These are phyloP conservation scores for Pocota personata DNA, from an alignment of 2,888 invertebrate genomes.

Conservation along the genomic window DNA sequence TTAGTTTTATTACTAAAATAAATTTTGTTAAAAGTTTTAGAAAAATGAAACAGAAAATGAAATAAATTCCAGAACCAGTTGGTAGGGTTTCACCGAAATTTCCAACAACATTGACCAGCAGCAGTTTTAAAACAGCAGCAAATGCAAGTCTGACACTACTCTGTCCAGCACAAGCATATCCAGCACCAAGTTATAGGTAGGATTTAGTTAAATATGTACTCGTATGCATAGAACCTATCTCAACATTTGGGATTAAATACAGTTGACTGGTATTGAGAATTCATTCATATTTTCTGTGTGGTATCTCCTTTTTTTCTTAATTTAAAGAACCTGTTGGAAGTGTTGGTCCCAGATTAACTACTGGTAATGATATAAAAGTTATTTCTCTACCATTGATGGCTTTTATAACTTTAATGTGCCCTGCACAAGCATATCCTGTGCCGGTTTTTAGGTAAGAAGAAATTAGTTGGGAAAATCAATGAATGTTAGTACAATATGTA, in stretches of 20 bases:
- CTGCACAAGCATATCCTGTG: conserved; percentile 89
- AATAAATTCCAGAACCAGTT: conserved; percentile 85
- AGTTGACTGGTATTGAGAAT: not conserved
- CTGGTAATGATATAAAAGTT: conserved; percentile 82
- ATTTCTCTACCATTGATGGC: conserved; percentile 77
- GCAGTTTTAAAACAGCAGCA: conserved; percentile 85
- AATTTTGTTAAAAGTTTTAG: conserved; percentile 16
- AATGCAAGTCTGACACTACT: conserved; percentile 85
- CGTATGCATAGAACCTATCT: conserved; percentile 62
- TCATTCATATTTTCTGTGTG: not conserved
- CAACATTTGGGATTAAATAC: conserved; percentile 53
- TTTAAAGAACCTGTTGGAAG: conserved; percentile 87
- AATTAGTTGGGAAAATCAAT: too few species aligned
- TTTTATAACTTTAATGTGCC: conserved; percentile 86
- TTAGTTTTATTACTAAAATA: conserved; percentile 10
- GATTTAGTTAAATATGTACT: conserved; percentile 7
- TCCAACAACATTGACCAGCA: conserved; percentile 85
- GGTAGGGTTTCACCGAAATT: conserved; percentile 90
- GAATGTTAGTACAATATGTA: too few species aligned
- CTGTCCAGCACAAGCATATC: conserved; percentile 88
- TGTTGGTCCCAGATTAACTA: conserved; percentile 85
- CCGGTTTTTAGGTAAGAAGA: conserved; percentile 88
- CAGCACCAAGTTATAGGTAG: conserved; percentile 86
- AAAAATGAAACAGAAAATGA: conserved; percentile 11
- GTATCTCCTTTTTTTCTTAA: not conserved